Base-by-base conservation (phyloP, 2,888 invertebrate species). In the Eupithecia subfuscata region DNA sequence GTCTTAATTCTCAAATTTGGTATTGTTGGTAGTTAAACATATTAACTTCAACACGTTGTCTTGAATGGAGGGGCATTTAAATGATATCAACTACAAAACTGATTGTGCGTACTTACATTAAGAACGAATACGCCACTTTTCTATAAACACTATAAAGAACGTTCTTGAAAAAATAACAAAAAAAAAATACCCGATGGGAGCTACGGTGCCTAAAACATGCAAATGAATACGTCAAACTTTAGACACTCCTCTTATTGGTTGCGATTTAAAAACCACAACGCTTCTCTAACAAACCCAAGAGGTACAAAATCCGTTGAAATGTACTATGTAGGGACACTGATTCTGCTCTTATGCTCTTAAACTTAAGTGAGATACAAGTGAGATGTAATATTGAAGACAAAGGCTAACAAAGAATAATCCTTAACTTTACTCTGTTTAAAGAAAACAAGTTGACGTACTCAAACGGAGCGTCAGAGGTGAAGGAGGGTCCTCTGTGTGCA, bases 391-490 rank as follows among this genome's bases (percentile, higher is more conserved):
- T 80, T 78, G 75, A 83, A 80, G 79, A 79, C 75, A 82, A 80
- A 79, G 78, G 78, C 80, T 75, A 85, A 83, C 82, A 85, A 85
- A 77, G 85, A 86, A 83, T 82, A 74, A 79, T 82, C 83, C 81
- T 85, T 85, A 86, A 85, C 81, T 82, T 87, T 85, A 88, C 87
- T 90, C 87, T 93, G 90, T 93, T 93, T 91, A 90, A 90, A 92
- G 90, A 93, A 91, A 92, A 94, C 92, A 93, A 91, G 90, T 91
- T 90, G 89, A 85, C 89, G 85, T 85, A 86, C 91, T 92, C 89
- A 90, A 92, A 91, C 89, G 90, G 87, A 88, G 90, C 90, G 87
- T 90, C 86, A 87, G 86, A 87, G 87, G 85, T 93, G 87, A 91
- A 93, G 93, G 91, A 87, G 90, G 91, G 92, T 89, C 85, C 80